Evolutionary conservation across 2,888 invertebrate genomes (phyloP), one percentile per base, ranked within the genome.

Genomic region (Troides aeacus): DNA sequence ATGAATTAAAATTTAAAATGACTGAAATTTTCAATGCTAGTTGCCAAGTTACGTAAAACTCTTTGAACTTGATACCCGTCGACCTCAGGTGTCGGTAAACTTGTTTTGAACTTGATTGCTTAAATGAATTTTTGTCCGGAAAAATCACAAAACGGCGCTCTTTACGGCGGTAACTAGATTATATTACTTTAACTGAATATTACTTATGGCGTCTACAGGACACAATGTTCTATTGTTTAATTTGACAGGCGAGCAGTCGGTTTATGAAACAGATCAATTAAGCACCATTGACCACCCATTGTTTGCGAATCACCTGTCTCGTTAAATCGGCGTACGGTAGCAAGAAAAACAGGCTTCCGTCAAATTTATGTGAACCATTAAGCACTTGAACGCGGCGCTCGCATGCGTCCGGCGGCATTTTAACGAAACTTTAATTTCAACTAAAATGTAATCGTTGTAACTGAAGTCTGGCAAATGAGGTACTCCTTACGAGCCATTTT

Each of bases 361-460:
- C 83, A 84, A 86, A 88, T 87, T 89, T 88, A 88, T 88, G 82
- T 81, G 77, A 78, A 79, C 80, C 85, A 86, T 88, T 86, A 87
- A 83, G 76, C 78, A 81, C 81, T 80, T 82, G 81, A 82, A 79
- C 79, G 81, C 82, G 62, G 68, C 71, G 73, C 72, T 74, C 72
- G 75, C 75, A 78, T 79, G 80, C 79, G 77, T 78, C 65, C 76
- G 72, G 69, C 71, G 83, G 86, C 77, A 88, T 90, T 87, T 90
- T 87, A 87, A 87, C 81, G 89, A 86, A 88, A 88, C 82, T 84
- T 87, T 86, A 84, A 86, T 84, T 86, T 81, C 82, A 79, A 78
- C 80, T 79, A 79, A 84, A 84, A 79, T 78, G 77, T 74, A 79
- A 78, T 79, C 78, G 80, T 85, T 86, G 84, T 84, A 77, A 77